Conservation (phyloP, 2,888 invertebrate genomes). For the Anthophora plumipes region DNA sequence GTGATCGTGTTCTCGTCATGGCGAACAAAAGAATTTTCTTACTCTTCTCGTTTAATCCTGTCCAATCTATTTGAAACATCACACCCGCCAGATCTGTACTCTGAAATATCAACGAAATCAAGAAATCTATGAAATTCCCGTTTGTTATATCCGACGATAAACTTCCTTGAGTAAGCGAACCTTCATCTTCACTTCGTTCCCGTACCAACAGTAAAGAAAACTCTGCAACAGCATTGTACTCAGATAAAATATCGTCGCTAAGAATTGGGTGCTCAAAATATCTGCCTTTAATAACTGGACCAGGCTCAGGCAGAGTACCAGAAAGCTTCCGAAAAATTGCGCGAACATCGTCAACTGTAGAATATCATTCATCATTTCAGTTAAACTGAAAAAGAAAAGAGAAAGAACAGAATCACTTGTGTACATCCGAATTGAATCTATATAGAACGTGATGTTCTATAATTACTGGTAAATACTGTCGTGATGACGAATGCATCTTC, state of each 20-base stretch:
- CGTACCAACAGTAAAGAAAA: constrained; percentile 73
- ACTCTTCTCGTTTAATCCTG: background rate
- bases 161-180: constrained; percentile 37
- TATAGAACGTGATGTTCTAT: too few species aligned
- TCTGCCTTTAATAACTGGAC: constrained; percentile 15
- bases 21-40: background rate
- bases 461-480: constrained; percentile 25
- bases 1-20: background rate
- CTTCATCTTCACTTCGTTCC: constrained; percentile 68
- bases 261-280: constrained; percentile 5
- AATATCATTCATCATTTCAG: constrained; percentile 12
- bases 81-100: constrained; percentile 18
- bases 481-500: constrained; percentile 18
- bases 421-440: too few species aligned
- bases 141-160: too few species aligned
- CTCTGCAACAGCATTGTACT: constrained; percentile 63
- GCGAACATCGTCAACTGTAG: constrained; percentile 28
- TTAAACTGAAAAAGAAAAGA: too few species aligned
- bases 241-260: constrained; percentile 30
- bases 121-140: too few species aligned
- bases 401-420: background rate
- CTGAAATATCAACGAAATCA: constrained; percentile 14
- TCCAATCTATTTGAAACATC: constrained; percentile 33
- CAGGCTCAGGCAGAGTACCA: constrained; percentile 35
- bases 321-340: constrained; percentile 40